Evolutionary conservation across 1,140 invertebrate species (phyloP), one percentile per base, ranked within the genome.

Genomic region (Wasmannia auropunctata): DNA sequence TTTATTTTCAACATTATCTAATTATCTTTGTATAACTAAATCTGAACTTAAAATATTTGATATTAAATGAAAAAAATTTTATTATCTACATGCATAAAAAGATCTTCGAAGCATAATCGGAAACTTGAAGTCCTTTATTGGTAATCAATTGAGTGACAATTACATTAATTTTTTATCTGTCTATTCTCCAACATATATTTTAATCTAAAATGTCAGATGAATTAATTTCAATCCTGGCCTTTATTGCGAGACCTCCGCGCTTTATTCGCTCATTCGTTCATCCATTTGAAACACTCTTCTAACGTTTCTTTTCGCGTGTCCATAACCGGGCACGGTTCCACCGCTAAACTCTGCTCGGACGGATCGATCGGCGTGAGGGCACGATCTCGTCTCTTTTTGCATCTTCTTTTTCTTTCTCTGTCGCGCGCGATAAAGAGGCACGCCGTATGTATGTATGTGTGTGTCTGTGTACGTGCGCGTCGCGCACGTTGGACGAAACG

Each of bases 401-500:
- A n/a, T 69, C 62, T 37, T 79, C 58, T 8, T 58, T 56, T 58
- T 54, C 51, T 28, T 80, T 56, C 22, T 54, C 34, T 70, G 25
- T 58, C 37, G 14, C 25, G 11, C 14, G 37, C 79, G 69, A 83
- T 83, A 83, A 72, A 83, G 67, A 58, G 67, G 25, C 65, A 40
- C 49, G 10, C n/a, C 5, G 51, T 22, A 7, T n/a, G 51, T 22
- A 28, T 46, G 51, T 22, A 7, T n/a, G 51, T 22, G 43, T 46
- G 22, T 60, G 19, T 6, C 22, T 28, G 37, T 34, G 37, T 83
- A 46, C 51, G 79, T 46, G 79, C 51, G 58, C 70, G 70, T 49
- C 34, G 34, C 31, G 34, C 79, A 83, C 43, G 37, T 85, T 77
- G 70, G 40, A 28, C 31, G 81, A 63, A 63, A 85, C 81, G 70